Evolutionary conservation across 2,888 invertebrate species (phyloP).

Genomic region (Troilus luridus): DNA sequence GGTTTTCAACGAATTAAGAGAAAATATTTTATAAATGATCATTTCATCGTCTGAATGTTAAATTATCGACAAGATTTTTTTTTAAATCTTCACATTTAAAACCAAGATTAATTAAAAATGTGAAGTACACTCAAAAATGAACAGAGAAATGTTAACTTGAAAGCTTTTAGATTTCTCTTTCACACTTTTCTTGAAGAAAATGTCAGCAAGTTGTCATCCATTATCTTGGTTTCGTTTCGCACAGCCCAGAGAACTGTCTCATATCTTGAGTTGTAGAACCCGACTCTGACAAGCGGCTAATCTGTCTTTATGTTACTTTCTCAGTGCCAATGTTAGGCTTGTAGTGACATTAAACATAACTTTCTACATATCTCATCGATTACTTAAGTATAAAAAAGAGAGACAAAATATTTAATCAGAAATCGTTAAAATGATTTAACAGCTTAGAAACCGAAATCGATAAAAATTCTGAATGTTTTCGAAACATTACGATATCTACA

Average conservation of each 20-base stretch:
- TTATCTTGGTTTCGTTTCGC: neutral
- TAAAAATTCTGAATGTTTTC: too few species aligned
- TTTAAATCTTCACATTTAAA: too few species aligned
- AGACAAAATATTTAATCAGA: too few species aligned
- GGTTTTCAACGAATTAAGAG: too few species aligned
- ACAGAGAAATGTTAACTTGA: neutral
- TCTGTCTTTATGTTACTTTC: neutral
- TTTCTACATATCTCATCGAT: neutral
- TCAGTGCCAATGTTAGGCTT: neutral
- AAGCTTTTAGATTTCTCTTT: neutral
- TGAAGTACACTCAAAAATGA: neutral
- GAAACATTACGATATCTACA: too few species aligned
- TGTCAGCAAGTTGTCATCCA: neutral
- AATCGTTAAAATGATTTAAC: too few species aligned
- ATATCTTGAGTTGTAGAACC: slow-evolving; percentile 14
- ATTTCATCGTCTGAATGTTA: too few species aligned
- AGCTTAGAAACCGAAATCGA: too few species aligned
- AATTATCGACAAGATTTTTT: too few species aligned
- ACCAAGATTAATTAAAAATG: too few species aligned
- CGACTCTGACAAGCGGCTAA: slow-evolving; percentile 1
- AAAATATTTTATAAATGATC: too few species aligned
- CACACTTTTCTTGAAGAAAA: neutral
- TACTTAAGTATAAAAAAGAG: too few species aligned
- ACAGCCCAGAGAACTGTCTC: neutral
- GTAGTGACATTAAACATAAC: neutral